Conservation (phyloP, 2,113 vertebrate genomes). For the Girardinichthys multiradiatus region DNA sequence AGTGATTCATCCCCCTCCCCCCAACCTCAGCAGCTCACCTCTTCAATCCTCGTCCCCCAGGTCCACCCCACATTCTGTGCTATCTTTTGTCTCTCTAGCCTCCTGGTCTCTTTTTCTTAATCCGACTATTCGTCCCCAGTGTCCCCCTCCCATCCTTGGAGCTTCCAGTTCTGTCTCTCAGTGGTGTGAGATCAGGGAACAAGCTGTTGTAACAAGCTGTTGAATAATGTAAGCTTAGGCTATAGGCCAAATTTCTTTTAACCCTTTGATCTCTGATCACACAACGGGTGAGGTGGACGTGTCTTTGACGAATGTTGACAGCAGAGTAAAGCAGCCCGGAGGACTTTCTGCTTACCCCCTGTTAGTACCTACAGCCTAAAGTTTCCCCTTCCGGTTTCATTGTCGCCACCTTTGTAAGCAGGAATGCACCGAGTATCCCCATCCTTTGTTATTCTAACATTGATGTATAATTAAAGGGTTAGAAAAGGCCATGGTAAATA, state of each 20-base stretch:
- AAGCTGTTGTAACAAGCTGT: conserved; percentile 77
- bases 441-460: conserved; percentile 70
- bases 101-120: conserved; percentile 53
- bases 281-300: conserved; percentile 55
- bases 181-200: conserved; percentile 73
- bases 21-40: neutral
- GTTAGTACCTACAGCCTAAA: conserved; percentile 46
- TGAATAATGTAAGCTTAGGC: conserved; percentile 78
- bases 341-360: conserved; percentile 36
- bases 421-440: conserved; percentile 38
- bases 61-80: conserved; percentile 45
- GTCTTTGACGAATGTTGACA: conserved; percentile 62
- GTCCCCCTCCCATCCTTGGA: conserved; percentile 49
- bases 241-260: conserved; percentile 75
- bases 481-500: conserved; percentile 75
- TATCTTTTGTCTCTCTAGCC: conserved; percentile 55
- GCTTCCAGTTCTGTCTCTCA: conserved; percentile 59
- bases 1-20: conserved; percentile 17
- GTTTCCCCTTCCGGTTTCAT: conserved; percentile 55
- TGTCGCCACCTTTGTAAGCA: conserved; percentile 56
- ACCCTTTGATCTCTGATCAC: conserved; percentile 78
- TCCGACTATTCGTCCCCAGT: conserved; percentile 59
- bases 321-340: conserved; percentile 49
- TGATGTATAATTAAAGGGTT: conserved; percentile 80
- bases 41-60: conserved; percentile 20